Evolutionary conservation across 2,888 invertebrate genomes (phyloP).

Genomic region (Dichetophora obliterata): DNA sequence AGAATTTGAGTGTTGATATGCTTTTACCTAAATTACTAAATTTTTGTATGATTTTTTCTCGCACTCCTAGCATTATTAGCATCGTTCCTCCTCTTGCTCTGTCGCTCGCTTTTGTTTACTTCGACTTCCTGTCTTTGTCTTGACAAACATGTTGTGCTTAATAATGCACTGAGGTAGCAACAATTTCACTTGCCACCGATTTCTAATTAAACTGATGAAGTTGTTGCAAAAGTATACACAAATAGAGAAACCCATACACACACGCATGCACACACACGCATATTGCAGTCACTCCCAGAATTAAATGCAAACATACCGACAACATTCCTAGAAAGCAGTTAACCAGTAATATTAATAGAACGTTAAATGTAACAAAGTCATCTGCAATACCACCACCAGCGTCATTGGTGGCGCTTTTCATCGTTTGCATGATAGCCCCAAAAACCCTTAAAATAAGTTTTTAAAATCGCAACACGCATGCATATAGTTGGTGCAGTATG

Average conservation of each 20-base stretch:
- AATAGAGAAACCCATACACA: not conserved
- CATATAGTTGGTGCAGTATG: not conserved
- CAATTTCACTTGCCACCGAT: not conserved
- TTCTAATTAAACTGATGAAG: conserved; percentile 21
- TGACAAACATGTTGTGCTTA: not conserved
- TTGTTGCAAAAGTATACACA: not conserved
- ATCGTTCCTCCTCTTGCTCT: not conserved
- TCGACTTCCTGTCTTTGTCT: not conserved
- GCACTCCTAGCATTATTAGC: not conserved
- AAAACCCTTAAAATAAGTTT: not conserved
- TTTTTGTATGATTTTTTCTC: not conserved
- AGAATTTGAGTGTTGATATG: not conserved
- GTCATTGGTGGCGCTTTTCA: not conserved
- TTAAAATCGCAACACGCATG: not conserved
- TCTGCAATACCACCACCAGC: not conserved
- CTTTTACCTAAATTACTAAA: not conserved
- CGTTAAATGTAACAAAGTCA: not conserved
- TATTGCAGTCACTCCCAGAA: not conserved
- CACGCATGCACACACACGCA: not conserved
- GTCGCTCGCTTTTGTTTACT: not conserved
- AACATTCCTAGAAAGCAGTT: not conserved
- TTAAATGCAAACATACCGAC: not conserved
- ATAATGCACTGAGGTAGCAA: not conserved
- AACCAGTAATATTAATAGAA: not conserved
- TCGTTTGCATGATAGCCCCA: not conserved